phyloP scores from a whole-genome alignment of 64 coral and sea anemone species.

The Pocillopora verrucosa region DNA sequence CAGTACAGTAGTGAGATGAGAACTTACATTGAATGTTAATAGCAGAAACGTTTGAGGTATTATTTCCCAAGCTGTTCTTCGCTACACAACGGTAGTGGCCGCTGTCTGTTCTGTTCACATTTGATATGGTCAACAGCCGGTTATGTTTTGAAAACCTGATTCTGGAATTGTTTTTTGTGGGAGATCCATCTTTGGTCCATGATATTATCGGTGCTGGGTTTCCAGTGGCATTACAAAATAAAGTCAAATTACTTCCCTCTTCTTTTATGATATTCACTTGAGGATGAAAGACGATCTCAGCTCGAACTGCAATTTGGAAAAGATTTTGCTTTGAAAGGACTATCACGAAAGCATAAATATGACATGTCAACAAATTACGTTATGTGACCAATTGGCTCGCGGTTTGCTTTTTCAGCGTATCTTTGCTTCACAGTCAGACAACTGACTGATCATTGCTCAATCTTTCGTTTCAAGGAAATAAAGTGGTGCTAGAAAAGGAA shows the following conservation, averaged over 20 bases:
- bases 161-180: too few relatives aligned
- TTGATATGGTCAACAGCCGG: neutral
- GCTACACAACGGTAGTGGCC: conserved; percentile 5
- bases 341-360: neutral
- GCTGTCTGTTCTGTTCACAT: neutral
- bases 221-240: neutral
- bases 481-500: too few relatives aligned
- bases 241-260: neutral
- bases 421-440: too few relatives aligned
- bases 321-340: neutral
- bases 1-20: neutral
- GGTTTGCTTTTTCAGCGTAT: too few relatives aligned
- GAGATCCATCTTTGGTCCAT: neutral
- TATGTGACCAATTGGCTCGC: too few relatives aligned
- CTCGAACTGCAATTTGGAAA: neutral
- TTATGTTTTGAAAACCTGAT: neutral
- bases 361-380: neutral
- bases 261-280: neutral
- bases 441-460: too few relatives aligned
- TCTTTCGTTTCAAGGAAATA: too few relatives aligned
- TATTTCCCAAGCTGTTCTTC: neutral
- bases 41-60: neutral
- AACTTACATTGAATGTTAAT: neutral
- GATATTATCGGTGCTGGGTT: neutral
- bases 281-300: neutral